Evolutionary conservation across 2,888 invertebrate genomes (phyloP).

Genomic region (Tetragonula carbonaria): DNA sequence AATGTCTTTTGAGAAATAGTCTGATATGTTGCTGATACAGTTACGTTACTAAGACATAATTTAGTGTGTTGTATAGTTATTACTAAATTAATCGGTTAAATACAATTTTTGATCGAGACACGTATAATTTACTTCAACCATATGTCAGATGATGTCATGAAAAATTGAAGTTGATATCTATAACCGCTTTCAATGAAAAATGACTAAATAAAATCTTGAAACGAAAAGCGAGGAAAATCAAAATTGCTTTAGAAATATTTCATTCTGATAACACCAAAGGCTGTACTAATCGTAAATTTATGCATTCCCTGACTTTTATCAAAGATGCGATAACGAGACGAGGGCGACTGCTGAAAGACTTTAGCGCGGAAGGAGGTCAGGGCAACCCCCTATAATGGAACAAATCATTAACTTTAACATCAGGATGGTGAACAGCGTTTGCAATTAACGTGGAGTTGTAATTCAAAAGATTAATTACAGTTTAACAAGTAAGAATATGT

Average conservation of each 20-base stretch:
- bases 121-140: neutral
- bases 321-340: conserved; percentile 6
- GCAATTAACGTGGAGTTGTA: conserved; percentile 38
- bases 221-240: neutral
- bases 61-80: neutral
- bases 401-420: conserved; percentile 32
- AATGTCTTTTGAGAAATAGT: neutral
- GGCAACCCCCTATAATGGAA: neutral
- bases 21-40: neutral
- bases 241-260: conserved; percentile 1
- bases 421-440: conserved; percentile 14
- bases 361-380: neutral
- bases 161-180: neutral
- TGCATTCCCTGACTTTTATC: neutral
- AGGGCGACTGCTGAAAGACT: conserved; percentile 9
- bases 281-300: conserved; percentile 6
- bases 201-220: too few relatives aligned
- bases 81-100: neutral
- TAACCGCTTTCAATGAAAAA: neutral
- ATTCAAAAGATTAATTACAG: conserved; percentile 46
- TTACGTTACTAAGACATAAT: neutral
- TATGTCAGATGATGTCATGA: neutral
- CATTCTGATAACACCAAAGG: neutral
- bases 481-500: conserved; percentile 29
- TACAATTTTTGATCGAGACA: neutral